Conservation (phyloP, 2,797 vertebrate genomes). For the Notolepis coatsorum region DNA sequence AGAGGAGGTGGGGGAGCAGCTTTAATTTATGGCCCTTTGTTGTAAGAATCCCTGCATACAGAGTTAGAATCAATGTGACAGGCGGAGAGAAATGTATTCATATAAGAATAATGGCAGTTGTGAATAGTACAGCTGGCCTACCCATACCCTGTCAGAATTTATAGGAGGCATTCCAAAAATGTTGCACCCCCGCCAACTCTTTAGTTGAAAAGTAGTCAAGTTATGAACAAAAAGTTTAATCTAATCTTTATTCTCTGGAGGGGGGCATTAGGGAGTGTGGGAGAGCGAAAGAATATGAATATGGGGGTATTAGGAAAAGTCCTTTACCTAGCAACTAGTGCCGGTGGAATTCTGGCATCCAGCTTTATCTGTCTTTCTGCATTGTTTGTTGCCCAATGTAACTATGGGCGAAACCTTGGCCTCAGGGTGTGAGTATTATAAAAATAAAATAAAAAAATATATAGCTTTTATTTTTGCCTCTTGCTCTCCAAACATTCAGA, state of each 20-base stretch:
- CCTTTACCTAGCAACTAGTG: constrained; percentile 77
- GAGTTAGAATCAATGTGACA: constrained; percentile 69
- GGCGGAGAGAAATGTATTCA: constrained; percentile 78
- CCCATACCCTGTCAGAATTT: constrained; percentile 73
- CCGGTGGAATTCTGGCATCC: constrained; percentile 69
- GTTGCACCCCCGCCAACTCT: constrained; percentile 57
- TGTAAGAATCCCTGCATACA: constrained; percentile 62
- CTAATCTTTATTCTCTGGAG: constrained; percentile 56
- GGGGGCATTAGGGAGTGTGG: constrained; percentile 57
- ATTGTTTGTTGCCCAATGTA: constrained; percentile 56
- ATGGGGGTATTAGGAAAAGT: constrained; percentile 69
- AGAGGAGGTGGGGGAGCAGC: constrained; percentile 37
- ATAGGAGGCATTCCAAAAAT: constrained; percentile 74
- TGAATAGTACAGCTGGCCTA: constrained; percentile 75
- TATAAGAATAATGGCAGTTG: constrained; percentile 70
- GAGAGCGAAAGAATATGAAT: constrained; percentile 60
- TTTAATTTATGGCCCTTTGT: constrained; percentile 62
- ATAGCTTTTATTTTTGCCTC: constrained; percentile 37
- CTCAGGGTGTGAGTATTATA: constrained; percentile 36
- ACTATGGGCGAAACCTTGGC: constrained; percentile 50
- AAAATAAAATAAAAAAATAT: too few relatives aligned
- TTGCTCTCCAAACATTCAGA: constrained; percentile 12
- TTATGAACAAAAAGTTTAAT: constrained; percentile 64
- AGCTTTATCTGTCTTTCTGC: constrained; percentile 61
- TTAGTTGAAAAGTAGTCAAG: constrained; percentile 51